Evolutionary conservation across 2,888 invertebrate species (phyloP).

Genomic region (Papilio elwesi): DNA sequence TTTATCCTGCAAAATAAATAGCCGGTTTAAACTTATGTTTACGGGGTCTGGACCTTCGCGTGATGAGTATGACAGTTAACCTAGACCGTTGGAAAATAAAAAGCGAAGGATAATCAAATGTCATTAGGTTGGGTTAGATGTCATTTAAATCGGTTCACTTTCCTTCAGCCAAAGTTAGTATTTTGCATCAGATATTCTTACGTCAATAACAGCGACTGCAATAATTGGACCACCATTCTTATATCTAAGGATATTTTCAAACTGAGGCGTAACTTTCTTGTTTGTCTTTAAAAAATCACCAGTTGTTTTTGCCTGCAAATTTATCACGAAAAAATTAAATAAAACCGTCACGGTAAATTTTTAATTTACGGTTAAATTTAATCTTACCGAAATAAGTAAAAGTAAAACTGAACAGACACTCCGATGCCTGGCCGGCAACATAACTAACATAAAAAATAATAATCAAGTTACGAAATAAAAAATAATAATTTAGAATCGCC

Average conservation of each 20-base stretch:
- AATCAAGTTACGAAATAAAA: background rate
- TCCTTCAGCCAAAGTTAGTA: too few species aligned
- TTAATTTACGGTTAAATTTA: background rate
- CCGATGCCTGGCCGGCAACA: slow-evolving; percentile 9
- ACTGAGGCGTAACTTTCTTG: background rate
- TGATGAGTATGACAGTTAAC: too few species aligned
- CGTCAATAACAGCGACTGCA: slow-evolving; percentile 25
- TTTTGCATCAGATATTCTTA: slow-evolving; percentile 4
- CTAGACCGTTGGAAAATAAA: too few species aligned
- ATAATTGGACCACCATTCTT: slow-evolving; percentile 7
- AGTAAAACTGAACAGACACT: slow-evolving; percentile 19
- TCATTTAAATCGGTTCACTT: too few species aligned
- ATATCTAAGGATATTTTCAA: background rate
- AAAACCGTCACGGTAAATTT: background rate
- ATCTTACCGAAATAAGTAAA: slow-evolving; percentile 16
- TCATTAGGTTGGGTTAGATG: too few species aligned
- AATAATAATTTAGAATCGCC: background rate
- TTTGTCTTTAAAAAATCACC: slow-evolving; percentile 14
- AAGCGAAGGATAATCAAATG: too few species aligned
- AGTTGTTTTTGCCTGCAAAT: slow-evolving; percentile 10
- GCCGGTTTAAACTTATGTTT: background rate
- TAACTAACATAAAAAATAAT: background rate
- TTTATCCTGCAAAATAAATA: background rate
- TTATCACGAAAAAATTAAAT: background rate
- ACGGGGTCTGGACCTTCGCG: too few species aligned